Base-by-base conservation (phyloP, 2,797 vertebrate species). In the Sorex maritimensis region DNA sequence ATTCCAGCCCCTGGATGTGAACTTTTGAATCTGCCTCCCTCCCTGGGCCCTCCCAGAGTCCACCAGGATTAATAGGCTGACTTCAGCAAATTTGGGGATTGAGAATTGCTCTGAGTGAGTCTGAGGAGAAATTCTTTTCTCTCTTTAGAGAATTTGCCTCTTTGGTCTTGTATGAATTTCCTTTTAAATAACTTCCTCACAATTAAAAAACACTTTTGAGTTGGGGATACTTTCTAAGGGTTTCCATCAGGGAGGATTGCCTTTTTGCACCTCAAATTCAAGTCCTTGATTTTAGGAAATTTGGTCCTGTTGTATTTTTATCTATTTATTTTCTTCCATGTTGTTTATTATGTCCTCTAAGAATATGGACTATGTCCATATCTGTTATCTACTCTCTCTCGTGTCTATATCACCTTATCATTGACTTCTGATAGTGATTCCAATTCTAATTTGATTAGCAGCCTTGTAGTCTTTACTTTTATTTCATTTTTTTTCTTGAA, bases 401-500 rank as follows among this genome's bases (percentile, higher is more conserved):
- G 67, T 69, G 44, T 74, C 41, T 81, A 0, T 44, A 28, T 65
- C 23, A n/a, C 69, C 58, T 78, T 38, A 72, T 68, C 38, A 79
- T 72, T 49, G 72, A 73, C 44, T 78, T 28, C 26, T 83, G n/a
- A 69, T 68, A 85, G 24, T 67, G 14, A 67, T 82, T 88, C 67
- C 26, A 77, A 41, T 90, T 96, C 44, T 69, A 80, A 49, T 81
- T 93, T 84, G 46, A 82, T 69, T 86, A 92, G 38, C 46, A 86
- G 78, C 71, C 46, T 84, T 81, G 14, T 75, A 84, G 34, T 61
- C 72, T 67, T 90, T 81, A 73, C 65, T 81, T 91, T 89, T 46
- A 58, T 73, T 94, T 91, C 4, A 68, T 26, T 73, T 58, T 83
- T 96, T 78, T 41, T 80, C 41, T 41, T 58, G 55, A 92, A 23